Evolutionary conservation across 2,888 invertebrate species (phyloP), one percentile per base, ranked within the genome.

Genomic region (Tineola bisselliella): DNA sequence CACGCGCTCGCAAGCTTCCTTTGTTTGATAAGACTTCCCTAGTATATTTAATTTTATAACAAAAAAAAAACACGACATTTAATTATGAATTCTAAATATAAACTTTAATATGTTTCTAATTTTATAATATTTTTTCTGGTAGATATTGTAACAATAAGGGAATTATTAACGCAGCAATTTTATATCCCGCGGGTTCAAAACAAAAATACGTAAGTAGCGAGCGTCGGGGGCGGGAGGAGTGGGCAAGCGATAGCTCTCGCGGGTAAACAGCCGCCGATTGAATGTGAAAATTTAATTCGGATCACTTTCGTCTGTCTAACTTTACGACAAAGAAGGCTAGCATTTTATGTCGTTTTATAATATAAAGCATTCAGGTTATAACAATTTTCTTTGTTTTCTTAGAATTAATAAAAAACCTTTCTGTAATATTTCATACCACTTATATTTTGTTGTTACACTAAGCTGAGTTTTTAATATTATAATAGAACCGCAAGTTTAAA

Each of bases 251-350:
- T 79, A 75, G 73, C 72, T 78, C 81, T 79, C 79, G 66, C 71
- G 81, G 79, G 81, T 72, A 81, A 77, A 79, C 77, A 78, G 68
- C 76, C 74, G 76, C 73, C 79, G 83, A 83, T 84, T 83, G 80
- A 84, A 84, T 84, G 78, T 84, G 77, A 84, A 84, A 84, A 81
- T 81, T 83, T 83, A 81, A 83, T 83, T 81, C 77, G 75, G 78
- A 79, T 83, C 76, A 81, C 81, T 82, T 82, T 79, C 77, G 33
- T 33, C 58, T 58, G 58, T 18, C 54, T 19, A 54, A 54, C 54
- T 54, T 54, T 54, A 54, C 54, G 25, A 25, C 54, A 12, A 25
- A 54, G 12, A 54, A 54, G 1, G 25, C 19, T 54, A 52, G 19
- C 18, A 52, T 54, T 54, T 54, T 54, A 54, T 25, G 12, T 25